Evolutionary conservation across 2,888 invertebrate genomes (phyloP).

Genomic region (Hyposoter dolosus): DNA sequence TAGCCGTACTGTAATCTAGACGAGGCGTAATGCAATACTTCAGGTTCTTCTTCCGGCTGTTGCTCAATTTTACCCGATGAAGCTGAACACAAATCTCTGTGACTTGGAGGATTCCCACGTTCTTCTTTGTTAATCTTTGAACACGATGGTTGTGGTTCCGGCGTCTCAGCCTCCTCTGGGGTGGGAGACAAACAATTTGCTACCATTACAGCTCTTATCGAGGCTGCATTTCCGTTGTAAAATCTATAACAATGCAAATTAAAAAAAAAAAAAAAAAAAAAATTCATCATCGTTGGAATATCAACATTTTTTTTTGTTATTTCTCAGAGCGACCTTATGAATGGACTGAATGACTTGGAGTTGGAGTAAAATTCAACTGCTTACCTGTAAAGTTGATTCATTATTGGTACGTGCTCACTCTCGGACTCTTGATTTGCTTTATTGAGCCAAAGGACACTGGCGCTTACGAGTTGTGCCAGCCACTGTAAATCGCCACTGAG

Average conservation of each 20-base stretch:
- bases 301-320: background rate
- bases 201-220: constrained; percentile 91
- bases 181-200: constrained; percentile 88
- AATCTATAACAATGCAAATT: constrained; percentile 85
- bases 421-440: constrained; percentile 93
- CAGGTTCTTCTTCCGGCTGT: constrained; percentile 75
- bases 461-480: constrained; percentile 91
- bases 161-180: constrained; percentile 78
- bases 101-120: constrained; percentile 86
- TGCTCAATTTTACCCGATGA: constrained; percentile 68
- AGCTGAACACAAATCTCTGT: constrained; percentile 84
- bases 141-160: constrained; percentile 77
- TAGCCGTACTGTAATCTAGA: constrained; percentile 81
- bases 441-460: constrained; percentile 92
- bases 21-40: constrained; percentile 81
- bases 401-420: constrained; percentile 92
- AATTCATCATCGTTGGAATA: too few species aligned
- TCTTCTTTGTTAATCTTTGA: constrained; percentile 80
- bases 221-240: constrained; percentile 92
- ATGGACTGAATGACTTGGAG: background rate
- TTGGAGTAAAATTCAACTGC: constrained; percentile 1
- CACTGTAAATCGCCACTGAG: constrained; percentile 93
- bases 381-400: constrained; percentile 88
- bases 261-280: too few species aligned
- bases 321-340: background rate